Percentiles rank a stretch among this genome's conserved stretches.
Conservation (phyloP, 2,888 invertebrate genomes). For the Antheraea yamamai region DNA sequence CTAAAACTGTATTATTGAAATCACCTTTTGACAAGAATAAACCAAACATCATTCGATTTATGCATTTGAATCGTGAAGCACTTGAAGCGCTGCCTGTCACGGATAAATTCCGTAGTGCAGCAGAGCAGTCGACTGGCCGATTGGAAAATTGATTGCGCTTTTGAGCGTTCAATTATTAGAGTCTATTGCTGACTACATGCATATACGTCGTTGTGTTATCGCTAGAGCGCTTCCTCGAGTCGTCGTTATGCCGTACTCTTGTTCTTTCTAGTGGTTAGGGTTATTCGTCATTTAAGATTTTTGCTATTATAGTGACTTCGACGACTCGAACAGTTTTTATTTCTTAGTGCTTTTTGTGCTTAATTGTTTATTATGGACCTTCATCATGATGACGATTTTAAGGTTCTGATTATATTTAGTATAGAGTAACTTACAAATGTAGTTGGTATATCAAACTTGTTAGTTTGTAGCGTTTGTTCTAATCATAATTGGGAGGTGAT, state of each 20-base stretch:
- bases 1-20: neutral
- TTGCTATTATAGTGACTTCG: neutral
- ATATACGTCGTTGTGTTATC: neutral
- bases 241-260: no score
- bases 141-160: slow-evolving; percentile 16
- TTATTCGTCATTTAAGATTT: neutral
- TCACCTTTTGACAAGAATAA: neutral
- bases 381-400: neutral
- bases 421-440: neutral
- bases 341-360: neutral
- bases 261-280: neutral
- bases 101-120: slow-evolving; percentile 11
- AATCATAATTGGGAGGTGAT: neutral
- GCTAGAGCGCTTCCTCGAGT: neutral
- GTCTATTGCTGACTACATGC: slow-evolving; percentile 1
- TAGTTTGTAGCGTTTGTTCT: neutral
- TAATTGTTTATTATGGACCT: neutral
- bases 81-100: slow-evolving; percentile 4
- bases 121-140: slow-evolving; percentile 16
- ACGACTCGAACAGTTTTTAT: neutral
- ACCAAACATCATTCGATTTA: slow-evolving; percentile 33
- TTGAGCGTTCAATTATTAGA: slow-evolving; percentile 9
- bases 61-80: neutral
- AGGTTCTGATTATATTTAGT: neutral
- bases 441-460: neutral